phyloP scores from a whole-genome alignment of 2,113 vertebrate species.

The Falco punctatus region DNA sequence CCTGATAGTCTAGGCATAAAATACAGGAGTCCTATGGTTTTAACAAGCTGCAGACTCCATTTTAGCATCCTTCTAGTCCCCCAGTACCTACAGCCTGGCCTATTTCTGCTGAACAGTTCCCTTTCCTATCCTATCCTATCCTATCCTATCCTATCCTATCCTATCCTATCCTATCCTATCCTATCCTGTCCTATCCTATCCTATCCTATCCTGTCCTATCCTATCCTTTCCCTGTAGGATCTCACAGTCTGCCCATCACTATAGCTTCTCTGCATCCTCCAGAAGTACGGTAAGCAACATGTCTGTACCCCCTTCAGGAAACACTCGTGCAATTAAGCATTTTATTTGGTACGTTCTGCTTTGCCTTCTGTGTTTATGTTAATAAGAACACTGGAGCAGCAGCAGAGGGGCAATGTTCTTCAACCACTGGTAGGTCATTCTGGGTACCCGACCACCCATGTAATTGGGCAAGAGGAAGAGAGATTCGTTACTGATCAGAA shows the following conservation, averaged over 20 bases:
- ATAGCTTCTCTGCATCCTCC: background rate
- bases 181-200: too few relatives aligned
- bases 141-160: background rate
- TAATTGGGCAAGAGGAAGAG: background rate
- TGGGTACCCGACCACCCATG: background rate
- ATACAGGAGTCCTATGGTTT: background rate
- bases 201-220: background rate
- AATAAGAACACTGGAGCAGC: background rate
- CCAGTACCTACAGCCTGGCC: background rate
- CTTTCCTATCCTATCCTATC: background rate
- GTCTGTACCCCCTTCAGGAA: background rate
- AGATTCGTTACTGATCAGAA: background rate
- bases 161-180: too few relatives aligned
- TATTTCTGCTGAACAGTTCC: background rate
- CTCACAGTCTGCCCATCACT: background rate
- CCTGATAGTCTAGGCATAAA: background rate
- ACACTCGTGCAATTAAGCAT: background rate
- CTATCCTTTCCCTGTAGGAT: background rate
- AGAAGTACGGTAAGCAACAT: background rate
- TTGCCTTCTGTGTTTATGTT: background rate
- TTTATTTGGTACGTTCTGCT: background rate
- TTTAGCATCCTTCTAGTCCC: background rate
- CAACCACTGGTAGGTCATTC: background rate
- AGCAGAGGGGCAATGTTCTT: background rate
- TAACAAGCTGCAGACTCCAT: background rate